Evolutionary conservation across 1,140 invertebrate genomes (phyloP).

Genomic region (Agraylea sexmaculata): DNA sequence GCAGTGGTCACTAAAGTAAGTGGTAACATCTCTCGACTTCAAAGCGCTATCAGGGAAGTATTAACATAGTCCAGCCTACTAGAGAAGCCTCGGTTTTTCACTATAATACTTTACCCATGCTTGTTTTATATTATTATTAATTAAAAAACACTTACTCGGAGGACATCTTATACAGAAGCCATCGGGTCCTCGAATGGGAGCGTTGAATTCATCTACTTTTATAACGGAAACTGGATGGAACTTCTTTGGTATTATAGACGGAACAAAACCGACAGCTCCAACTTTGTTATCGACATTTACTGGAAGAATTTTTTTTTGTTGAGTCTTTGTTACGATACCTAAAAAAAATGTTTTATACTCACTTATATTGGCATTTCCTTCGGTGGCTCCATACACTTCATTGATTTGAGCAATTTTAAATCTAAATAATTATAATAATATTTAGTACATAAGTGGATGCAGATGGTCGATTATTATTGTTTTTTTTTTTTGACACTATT

Average conservation of each 20-base stretch:
- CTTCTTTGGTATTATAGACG: slow-evolving; percentile 62
- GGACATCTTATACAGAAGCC: slow-evolving; percentile 76
- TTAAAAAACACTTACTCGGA: slow-evolving; percentile 49
- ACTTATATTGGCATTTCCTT: slow-evolving; percentile 94
- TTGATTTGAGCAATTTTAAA: slow-evolving; percentile 80
- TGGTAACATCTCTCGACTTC: too few species aligned
- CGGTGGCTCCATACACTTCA: slow-evolving; percentile 97
- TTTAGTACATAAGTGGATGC: too few species aligned
- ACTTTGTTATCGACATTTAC: slow-evolving; percentile 83
- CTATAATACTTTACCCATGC: slow-evolving; percentile 3
- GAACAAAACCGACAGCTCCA: slow-evolving; percentile 89
- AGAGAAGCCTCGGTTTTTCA: slow-evolving; percentile 6
- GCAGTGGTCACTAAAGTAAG: too few species aligned
- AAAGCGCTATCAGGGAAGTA: too few species aligned
- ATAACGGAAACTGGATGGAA: slow-evolving; percentile 86
- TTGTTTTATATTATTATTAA: too few species aligned
- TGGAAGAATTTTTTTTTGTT: slow-evolving; percentile 32
- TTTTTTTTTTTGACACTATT: too few species aligned
- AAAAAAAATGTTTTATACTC: slow-evolving; percentile 25
- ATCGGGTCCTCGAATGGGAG: slow-evolving; percentile 61
- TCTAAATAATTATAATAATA: too few species aligned
- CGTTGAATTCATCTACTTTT: slow-evolving; percentile 68
- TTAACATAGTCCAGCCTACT: too few species aligned
- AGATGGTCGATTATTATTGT: too few species aligned
- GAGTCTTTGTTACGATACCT: not conserved